Evolutionary conservation across 1,140 invertebrate species (phyloP).

Genomic region (Leptinotarsa defecta): DNA sequence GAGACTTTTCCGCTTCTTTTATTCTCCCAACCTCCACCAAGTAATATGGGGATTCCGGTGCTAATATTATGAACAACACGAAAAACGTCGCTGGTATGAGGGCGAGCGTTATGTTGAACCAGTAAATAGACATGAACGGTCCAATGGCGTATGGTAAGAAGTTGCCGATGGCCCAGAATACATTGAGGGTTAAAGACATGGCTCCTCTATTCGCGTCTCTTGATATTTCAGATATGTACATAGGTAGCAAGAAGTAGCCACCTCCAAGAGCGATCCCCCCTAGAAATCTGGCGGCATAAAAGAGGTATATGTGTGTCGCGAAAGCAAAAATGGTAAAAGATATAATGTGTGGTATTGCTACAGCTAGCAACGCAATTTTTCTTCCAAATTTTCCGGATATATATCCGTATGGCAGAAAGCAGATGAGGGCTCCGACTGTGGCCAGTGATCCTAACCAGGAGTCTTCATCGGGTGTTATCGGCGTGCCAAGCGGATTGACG

Average conservation of each 20-base stretch:
- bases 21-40: conserved; percentile 64
- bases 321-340: conserved; percentile 69
- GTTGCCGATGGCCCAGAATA: conserved; percentile 43
- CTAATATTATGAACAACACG: conserved; percentile 56
- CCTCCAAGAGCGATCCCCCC: conserved; percentile 71
- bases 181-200: conserved; percentile 36
- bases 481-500: conserved; percentile 47
- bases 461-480: conserved; percentile 59
- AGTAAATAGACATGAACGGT: conserved; percentile 44
- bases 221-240: conserved; percentile 70
- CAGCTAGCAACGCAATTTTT: conserved; percentile 53
- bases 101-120: conserved; percentile 59
- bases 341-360: conserved; percentile 62
- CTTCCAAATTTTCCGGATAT: conserved; percentile 55
- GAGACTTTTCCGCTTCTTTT: conserved; percentile 64
- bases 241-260: conserved; percentile 65
- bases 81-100: conserved; percentile 60
- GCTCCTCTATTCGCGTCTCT: conserved; percentile 68
- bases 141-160: conserved; percentile 44
- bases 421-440: conserved; percentile 74
- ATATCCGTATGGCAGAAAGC: conserved; percentile 51
- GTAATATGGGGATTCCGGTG: conserved; percentile 82
- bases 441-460: conserved; percentile 84
- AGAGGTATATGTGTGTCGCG: conserved; percentile 57
- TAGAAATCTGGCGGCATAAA: conserved; percentile 61